A percentile compares a stretch with the other conserved stretches of the same genome.
Evolutionary conservation across 2,797 vertebrate genomes (phyloP).

Genomic region (Hippocampus kuda): DNA sequence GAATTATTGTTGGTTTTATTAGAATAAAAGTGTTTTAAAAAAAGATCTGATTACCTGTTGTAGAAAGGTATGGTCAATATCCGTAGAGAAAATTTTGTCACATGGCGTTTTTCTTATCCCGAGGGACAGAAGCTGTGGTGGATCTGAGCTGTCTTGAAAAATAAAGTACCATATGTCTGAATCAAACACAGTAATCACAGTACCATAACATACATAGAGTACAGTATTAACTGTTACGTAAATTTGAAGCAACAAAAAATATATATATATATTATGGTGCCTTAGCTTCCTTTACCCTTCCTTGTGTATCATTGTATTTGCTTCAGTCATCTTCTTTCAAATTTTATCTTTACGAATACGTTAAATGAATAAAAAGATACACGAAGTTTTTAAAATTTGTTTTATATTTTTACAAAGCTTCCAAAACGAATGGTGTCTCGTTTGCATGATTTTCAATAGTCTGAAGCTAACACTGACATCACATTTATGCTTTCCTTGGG

Average conservation of each 20-base stretch:
- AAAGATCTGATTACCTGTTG: constrained; percentile 32
- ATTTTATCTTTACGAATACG: not conserved
- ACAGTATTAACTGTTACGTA: not conserved
- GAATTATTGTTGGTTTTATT: not conserved
- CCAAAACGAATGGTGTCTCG: not conserved
- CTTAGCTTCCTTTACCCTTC: constrained; percentile 29
- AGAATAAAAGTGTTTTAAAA: not conserved
- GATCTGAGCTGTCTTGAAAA: constrained; percentile 31
- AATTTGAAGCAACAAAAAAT: not conserved
- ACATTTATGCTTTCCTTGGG: not conserved
- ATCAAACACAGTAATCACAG: not conserved
- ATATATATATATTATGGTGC: not conserved
- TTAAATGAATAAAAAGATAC: not conserved
- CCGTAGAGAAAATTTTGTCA: not conserved
- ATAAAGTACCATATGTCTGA: not conserved
- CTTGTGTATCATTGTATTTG: constrained; percentile 24
- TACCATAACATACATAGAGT: not conserved
- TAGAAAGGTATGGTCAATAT: constrained; percentile 5
- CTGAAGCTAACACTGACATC: not conserved
- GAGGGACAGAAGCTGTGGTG: constrained; percentile 17
- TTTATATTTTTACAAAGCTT: not conserved
- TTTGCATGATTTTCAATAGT: not conserved
- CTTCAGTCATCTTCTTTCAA: constrained; percentile 40
- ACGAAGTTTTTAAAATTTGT: not conserved
- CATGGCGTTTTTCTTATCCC: constrained; percentile 40